Evolutionary conservation across 1,140 invertebrate species (phyloP).

Genomic region (Penaeus chinensis): DNA sequence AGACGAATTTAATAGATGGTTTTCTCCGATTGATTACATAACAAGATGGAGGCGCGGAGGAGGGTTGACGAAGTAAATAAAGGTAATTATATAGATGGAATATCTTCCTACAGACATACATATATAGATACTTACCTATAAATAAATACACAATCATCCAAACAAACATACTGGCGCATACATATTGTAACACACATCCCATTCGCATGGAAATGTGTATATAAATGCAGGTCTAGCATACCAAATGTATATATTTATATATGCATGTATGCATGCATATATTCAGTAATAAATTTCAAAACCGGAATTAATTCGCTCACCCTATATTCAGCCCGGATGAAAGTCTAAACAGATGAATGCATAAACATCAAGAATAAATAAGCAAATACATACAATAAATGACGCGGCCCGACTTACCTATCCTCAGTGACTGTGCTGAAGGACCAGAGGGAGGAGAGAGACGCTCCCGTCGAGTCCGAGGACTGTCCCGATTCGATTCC

Average conservation of each 20-base stretch:
- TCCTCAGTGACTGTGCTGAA: constrained; percentile 54
- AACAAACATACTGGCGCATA: not conserved
- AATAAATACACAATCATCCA: not conserved
- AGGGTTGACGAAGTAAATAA: too few relatives aligned
- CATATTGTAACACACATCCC: not conserved
- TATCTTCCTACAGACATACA: not conserved
- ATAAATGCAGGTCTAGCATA: not conserved
- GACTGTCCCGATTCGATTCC: constrained; percentile 46
- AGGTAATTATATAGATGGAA: too few relatives aligned
- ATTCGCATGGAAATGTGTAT: not conserved
- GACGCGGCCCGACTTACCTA: constrained; percentile 10
- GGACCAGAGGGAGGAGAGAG: constrained; percentile 45
- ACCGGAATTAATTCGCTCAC: too few relatives aligned
- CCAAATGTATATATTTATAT: too few relatives aligned
- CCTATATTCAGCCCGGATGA: too few relatives aligned
- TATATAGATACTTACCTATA: not conserved
- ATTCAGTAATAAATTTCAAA: not conserved
- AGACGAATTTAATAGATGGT: too few relatives aligned
- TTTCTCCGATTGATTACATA: too few relatives aligned
- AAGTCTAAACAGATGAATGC: too few relatives aligned
- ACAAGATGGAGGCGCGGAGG: too few relatives aligned
- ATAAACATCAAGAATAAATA: too few relatives aligned
- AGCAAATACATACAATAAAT: too few relatives aligned
- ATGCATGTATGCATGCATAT: constrained; percentile 5
- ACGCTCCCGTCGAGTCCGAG: constrained; percentile 36